Evolutionary conservation across 2,888 invertebrate genomes (phyloP).

Genomic region (Dione juno): DNA sequence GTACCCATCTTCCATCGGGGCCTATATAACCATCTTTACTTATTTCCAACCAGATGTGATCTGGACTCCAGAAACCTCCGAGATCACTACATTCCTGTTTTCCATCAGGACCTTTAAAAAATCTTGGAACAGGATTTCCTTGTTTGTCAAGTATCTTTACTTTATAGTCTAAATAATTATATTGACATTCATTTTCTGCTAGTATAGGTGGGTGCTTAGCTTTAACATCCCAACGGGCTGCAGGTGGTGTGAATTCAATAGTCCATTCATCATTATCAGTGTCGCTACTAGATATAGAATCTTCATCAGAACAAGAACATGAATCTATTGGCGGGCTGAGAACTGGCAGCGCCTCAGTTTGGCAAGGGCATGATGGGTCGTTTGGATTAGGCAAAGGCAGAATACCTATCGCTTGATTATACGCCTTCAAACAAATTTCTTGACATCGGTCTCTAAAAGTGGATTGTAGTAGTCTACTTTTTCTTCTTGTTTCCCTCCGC

Average conservation of each 20-base stretch:
- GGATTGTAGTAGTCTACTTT: conserved; percentile 70
- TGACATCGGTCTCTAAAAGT: conserved; percentile 76
- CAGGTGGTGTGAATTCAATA: conserved; percentile 74
- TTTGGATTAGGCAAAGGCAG: conserved; percentile 71
- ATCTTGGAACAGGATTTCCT: conserved; percentile 73
- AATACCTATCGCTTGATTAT: conserved; percentile 76
- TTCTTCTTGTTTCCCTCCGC: conserved; percentile 72
- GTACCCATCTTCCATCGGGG: conserved; percentile 74
- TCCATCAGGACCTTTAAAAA: conserved; percentile 74
- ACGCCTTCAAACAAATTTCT: conserved; percentile 78
- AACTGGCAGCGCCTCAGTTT: conserved; percentile 51
- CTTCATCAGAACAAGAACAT: conserved; percentile 75
- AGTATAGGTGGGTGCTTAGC: conserved; percentile 65
- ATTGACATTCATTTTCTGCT: conserved; percentile 62
- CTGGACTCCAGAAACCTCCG: conserved; percentile 74
- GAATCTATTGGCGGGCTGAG: conserved; percentile 66
- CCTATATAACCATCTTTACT: conserved; percentile 77
- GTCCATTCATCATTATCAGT: conserved; percentile 77
- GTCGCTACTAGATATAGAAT: conserved; percentile 66
- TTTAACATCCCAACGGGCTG: conserved; percentile 68
- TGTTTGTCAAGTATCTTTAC: conserved; percentile 71
- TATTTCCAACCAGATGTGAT: conserved; percentile 69
- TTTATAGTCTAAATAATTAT: conserved; percentile 74
- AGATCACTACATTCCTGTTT: conserved; percentile 75
- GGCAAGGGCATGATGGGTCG: conserved; percentile 71